Conservation (phyloP, 2,888 invertebrate species). For the Aporophyla lueneburgensis region DNA sequence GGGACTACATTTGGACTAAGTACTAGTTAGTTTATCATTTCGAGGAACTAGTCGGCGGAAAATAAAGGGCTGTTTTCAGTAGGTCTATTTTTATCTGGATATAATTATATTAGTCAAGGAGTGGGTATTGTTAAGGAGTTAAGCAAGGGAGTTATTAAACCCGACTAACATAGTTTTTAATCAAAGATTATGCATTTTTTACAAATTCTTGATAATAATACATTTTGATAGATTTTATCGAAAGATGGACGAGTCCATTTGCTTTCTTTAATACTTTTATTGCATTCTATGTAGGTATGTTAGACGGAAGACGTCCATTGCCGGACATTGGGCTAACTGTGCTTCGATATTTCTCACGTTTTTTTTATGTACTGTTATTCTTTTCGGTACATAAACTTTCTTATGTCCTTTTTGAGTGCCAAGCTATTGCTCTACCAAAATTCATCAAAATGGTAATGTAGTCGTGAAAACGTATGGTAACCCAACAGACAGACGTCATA, state of each 20-base stretch:
- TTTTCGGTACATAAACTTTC: background rate
- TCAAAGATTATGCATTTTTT: background rate
- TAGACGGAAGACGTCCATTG: background rate
- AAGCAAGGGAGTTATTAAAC: background rate
- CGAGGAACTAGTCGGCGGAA: background rate
- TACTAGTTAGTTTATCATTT: slow-evolving; percentile 10
- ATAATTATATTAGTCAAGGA: too few relatives aligned
- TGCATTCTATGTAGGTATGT: too few relatives aligned
- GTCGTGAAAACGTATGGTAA: background rate
- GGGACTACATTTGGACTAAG: slow-evolving; percentile 27
- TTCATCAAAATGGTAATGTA: background rate
- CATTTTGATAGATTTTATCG: background rate
- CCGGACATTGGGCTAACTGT: slow-evolving; percentile 1
- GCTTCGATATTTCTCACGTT: background rate
- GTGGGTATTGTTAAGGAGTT: too few relatives aligned
- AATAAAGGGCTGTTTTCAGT: background rate
- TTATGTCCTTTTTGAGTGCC: background rate
- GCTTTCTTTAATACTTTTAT: too few relatives aligned
- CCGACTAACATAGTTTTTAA: background rate
- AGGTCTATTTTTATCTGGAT: background rate
- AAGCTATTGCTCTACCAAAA: background rate
- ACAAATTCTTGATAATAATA: background rate
- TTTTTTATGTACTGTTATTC: background rate
- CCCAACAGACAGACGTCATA: background rate
- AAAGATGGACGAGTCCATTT: background rate